phyloP scores from a whole-genome alignment of 2,113 vertebrate genomes.

The Aldabrachelys gigantea region DNA sequence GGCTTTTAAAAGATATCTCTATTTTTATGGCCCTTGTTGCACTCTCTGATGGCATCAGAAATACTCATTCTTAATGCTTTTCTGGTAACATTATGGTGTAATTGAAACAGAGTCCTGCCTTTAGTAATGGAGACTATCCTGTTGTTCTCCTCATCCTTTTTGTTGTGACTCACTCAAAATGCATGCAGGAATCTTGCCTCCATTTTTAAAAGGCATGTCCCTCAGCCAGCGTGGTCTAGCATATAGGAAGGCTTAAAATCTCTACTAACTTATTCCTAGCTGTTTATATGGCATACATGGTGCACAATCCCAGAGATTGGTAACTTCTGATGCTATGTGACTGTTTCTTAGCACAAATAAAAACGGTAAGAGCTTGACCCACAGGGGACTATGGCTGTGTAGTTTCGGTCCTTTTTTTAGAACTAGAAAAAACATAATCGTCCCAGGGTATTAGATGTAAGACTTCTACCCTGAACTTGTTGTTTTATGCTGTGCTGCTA shows the following conservation, averaged over 20 bases:
- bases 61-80: not conserved
- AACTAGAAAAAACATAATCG: fast-evolving
- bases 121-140: not conserved
- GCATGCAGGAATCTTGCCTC: not conserved
- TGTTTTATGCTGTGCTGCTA: fast-evolving
- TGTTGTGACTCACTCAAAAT: not conserved
- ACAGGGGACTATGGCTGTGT: not conserved
- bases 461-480: not conserved
- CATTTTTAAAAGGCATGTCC: not conserved
- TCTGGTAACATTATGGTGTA: not conserved
- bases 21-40: not conserved
- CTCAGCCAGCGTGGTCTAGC: not conserved
- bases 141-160: not conserved
- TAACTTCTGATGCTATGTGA: not conserved
- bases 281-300: no score
- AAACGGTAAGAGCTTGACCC: not conserved
- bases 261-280: not conserved
- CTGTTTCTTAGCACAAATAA: not conserved
- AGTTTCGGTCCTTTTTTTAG: not conserved
- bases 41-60: no score
- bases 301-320: not conserved
- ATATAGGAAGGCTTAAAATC: no score
- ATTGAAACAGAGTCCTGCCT: not conserved
- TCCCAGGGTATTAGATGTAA: fast-evolving
- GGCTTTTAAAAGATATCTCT: not conserved